These are phyloP conservation scores for Microctonus brassicae DNA, from an alignment of 2,888 invertebrate genomes.

Conservation along the genomic window DNA sequence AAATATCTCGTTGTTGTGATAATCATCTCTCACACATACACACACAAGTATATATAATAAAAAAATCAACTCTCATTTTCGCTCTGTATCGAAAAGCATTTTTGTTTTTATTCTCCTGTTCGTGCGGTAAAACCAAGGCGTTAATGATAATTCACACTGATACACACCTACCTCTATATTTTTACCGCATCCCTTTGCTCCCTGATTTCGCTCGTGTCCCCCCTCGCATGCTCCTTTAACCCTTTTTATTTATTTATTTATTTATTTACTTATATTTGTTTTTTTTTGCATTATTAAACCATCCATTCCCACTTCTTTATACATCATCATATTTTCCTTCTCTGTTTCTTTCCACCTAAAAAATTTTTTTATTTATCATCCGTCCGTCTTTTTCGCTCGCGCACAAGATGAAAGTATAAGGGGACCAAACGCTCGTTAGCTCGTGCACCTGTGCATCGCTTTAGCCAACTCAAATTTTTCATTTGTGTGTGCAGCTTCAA, in stretches of 20 bases:
- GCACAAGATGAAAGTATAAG: constrained; percentile 35
- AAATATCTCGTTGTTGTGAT: constrained; percentile 21
- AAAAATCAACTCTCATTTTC: constrained; percentile 20
- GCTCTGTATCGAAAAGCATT: constrained; percentile 21
- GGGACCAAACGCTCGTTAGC: constrained; percentile 54
- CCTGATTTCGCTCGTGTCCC: constrained; percentile 25
- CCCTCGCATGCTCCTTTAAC: constrained; percentile 9
- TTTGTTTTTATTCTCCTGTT: constrained; percentile 7
- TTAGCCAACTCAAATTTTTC: constrained; percentile 59
- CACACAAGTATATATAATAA: neutral
- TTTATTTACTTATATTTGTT: constrained; percentile 35
- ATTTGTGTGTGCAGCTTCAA: constrained; percentile 47
- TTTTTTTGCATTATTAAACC: neutral
- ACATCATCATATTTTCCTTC: neutral
- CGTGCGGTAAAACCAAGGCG: constrained; percentile 23
- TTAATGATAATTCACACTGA: constrained; percentile 31
- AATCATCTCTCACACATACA: neutral
- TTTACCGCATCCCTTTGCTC: neutral
- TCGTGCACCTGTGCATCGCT: constrained; percentile 60
- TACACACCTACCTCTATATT: constrained; percentile 20
- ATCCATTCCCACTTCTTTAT: constrained; percentile 37
- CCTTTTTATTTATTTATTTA: constrained; percentile 44
- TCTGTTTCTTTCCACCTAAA: constrained; percentile 7
- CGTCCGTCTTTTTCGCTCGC: constrained; percentile 31
- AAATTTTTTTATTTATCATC: constrained; percentile 28